Conservation (phyloP, 1,140 invertebrate genomes). For the Agrypnia vestita region DNA sequence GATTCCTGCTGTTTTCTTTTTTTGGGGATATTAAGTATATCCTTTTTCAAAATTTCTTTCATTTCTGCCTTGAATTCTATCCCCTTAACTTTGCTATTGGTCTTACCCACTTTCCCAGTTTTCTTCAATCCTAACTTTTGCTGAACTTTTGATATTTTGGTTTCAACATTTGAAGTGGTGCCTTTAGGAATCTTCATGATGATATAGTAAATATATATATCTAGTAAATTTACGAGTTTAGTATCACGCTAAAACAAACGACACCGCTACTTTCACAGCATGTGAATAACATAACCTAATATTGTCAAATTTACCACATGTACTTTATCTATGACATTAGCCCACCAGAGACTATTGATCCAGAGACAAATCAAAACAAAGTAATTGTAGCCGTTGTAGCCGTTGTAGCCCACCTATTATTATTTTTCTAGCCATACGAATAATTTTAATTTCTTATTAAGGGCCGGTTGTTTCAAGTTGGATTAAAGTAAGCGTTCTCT, state of each 20-base stretch:
- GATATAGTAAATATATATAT: neutral
- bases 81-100: neutral
- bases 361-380: too few species aligned
- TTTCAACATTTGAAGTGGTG: neutral
- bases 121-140: slow-evolving; percentile 23
- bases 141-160: slow-evolving; percentile 20
- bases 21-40: slow-evolving; percentile 21
- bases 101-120: slow-evolving; percentile 9
- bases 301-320: slow-evolving; percentile 27
- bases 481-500: too few species aligned
- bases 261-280: neutral
- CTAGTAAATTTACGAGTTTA: neutral
- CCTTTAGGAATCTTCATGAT: slow-evolving; percentile 30
- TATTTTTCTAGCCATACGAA: too few species aligned
- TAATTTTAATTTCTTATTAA: too few species aligned
- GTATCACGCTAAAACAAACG: neutral
- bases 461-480: too few species aligned
- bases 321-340: neutral
- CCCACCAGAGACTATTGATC: too few species aligned
- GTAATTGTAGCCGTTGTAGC: too few species aligned
- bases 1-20: neutral
- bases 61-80: neutral
- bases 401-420: too few species aligned
- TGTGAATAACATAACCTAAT: slow-evolving; percentile 17
- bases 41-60: slow-evolving; percentile 24